Evolutionary conservation across 1,140 invertebrate genomes (phyloP).

Genomic region (Acyrthosiphon pisum): DNA sequence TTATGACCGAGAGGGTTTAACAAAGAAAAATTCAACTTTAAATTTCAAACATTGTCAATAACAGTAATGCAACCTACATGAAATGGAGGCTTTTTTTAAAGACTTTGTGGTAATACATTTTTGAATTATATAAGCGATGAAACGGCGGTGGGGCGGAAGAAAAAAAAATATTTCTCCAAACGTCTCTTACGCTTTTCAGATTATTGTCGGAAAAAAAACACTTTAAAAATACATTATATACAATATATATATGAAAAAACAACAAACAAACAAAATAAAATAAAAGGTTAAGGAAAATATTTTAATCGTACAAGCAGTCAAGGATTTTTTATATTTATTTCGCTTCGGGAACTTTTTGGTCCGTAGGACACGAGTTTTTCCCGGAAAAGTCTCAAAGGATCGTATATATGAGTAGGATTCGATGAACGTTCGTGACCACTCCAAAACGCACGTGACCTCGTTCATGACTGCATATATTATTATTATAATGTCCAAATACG

Average conservation of each 20-base stretch:
- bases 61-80: constrained; percentile 9
- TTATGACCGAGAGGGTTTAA: constrained; percentile 1
- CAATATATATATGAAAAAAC: background rate
- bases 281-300: constrained; percentile 11
- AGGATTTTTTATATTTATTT: constrained; percentile 32
- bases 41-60: constrained; percentile 25
- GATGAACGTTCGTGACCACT: constrained; percentile 54
- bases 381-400: constrained; percentile 25
- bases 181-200: background rate
- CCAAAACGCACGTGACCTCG: constrained; percentile 50
- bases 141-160: background rate
- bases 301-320: background rate
- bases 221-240: constrained; percentile 33
- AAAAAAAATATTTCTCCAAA: constrained; percentile 43
- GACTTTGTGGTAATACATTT: background rate
- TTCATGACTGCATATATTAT: constrained; percentile 44
- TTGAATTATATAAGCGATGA: constrained; percentile 23
- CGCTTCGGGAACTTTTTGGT: constrained; percentile 24
- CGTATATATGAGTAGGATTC: background rate
- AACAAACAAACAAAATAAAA: constrained; percentile 33
- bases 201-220: constrained; percentile 35
- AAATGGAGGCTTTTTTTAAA: background rate
- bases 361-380: constrained; percentile 4
- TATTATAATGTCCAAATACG: constrained; percentile 41
- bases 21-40: constrained; percentile 19